A percentile compares a stretch with the other conserved stretches of the same genome.
phyloP scores from a whole-genome alignment of 2,888 invertebrate genomes.

The Brachycybe producta region DNA sequence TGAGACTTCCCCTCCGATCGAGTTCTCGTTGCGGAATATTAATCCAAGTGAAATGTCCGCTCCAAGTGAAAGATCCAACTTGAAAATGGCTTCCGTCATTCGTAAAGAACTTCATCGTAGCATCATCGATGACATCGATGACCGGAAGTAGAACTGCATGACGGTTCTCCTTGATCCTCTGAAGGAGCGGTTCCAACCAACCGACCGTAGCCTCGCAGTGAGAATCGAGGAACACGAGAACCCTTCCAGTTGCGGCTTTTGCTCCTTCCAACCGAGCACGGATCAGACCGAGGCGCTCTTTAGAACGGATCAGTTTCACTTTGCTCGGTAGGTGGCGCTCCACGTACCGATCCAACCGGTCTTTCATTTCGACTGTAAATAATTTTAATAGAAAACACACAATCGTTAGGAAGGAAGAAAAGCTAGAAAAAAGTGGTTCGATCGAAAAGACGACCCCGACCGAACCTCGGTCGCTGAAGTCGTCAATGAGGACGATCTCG shows the following conservation, averaged over 20 bases:
- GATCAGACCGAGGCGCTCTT: constrained; percentile 70
- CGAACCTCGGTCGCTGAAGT: constrained; percentile 67
- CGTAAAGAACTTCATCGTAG: constrained; percentile 58
- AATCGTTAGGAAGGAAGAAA: neutral
- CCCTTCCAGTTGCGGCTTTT: constrained; percentile 61
- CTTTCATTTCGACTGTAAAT: constrained; percentile 49
- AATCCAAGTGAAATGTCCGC: constrained; percentile 89
- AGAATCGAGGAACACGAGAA: constrained; percentile 75
- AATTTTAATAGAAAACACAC: neutral
- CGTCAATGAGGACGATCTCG: constrained; percentile 91
- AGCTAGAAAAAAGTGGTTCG: neutral
- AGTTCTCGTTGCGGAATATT: constrained; percentile 53
- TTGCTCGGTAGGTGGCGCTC: constrained; percentile 41
- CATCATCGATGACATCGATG: constrained; percentile 83
- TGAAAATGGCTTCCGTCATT: constrained; percentile 38
- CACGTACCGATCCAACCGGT: constrained; percentile 66
- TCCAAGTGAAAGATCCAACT: constrained; percentile 74
- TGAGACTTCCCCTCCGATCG: constrained; percentile 44
- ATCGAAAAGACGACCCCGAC: too few relatives aligned
- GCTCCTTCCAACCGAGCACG: constrained; percentile 82
- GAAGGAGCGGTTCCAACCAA: constrained; percentile 80
- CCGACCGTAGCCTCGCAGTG: constrained; percentile 72
- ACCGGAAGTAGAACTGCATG: constrained; percentile 80
- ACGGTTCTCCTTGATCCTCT: constrained; percentile 64
- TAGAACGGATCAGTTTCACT: constrained; percentile 59